Evolutionary conservation across 2,797 vertebrate species (phyloP), one percentile per base, ranked within the genome.

Genomic region (Scomberomorus guttatus): DNA sequence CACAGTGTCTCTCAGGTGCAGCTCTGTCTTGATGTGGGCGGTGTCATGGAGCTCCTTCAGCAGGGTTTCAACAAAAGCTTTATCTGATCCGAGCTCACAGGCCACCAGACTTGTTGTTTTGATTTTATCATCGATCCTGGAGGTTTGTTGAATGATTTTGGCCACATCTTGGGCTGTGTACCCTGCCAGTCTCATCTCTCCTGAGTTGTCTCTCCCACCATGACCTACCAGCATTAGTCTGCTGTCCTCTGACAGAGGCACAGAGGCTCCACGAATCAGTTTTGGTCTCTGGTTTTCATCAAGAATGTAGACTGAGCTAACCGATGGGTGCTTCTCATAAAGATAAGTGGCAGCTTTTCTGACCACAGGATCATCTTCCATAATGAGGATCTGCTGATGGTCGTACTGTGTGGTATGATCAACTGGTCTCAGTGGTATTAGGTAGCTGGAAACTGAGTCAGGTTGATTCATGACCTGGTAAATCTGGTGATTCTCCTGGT

Each of bases 181-280:
- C 3, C 86, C 82, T 0, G 70, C 51, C 24, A 93, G 13, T 46
- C 17, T 86, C 72, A 29, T 86, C 50, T 84, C 56, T 58, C 78
- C 63, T 18, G 75, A 71, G 2, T 0, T 4, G n/a, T 75, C 75
- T 79, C 0, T 77, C 0, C 0, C 0, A 2, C 90, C 89, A 6
- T 90, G 87, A 9, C 87, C 90, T 2, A 90, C 89, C 50, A 92
- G 79, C 39, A 81, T 76, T 77, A 93, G 87, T n/a, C 82, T 50
- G 79, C 89, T 90, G 52, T 81, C 68, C 50, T 80, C 79, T n/a
- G 88, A 72, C 72, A 92, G 81, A n/a, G 79, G 22, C 13, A 24
- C 25, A 0, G 62, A 5, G 3, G 54, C 58, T 7, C 89, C 89
- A 0, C 46, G 29, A 44, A 87, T 81, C 80, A 80, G 52, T 65